Conservation (phyloP, 2,797 vertebrate species). For the Bovichtus diacanthus region DNA sequence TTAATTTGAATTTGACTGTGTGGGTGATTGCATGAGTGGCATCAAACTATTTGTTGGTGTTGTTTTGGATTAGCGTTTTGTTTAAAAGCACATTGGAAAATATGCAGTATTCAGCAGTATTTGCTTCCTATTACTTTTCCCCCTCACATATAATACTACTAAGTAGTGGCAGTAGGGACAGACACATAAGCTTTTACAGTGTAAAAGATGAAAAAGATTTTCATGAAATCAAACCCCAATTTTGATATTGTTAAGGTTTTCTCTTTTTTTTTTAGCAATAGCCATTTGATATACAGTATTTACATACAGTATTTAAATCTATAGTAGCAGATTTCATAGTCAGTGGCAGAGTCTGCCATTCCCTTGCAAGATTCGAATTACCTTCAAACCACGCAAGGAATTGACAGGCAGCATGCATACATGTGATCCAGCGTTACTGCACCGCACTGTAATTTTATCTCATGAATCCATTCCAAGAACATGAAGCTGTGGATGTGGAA, state of each 20-base stretch:
- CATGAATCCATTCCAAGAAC: constrained; percentile 12
- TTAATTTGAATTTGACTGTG: constrained; percentile 59
- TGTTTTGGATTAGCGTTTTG: constrained; percentile 16
- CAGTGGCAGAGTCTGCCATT: neutral
- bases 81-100: neutral
- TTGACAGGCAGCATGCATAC: neutral
- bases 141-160: neutral
- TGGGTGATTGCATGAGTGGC: constrained; percentile 48
- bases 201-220: neutral
- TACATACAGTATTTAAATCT: neutral
- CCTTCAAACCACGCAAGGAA: neutral
- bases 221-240: neutral
- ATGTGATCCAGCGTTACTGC: neutral
- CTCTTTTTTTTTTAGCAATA: neutral
- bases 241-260: neutral
- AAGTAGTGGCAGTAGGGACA: neutral
- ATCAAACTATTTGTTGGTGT: constrained; percentile 29
- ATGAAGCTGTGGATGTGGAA: neutral
- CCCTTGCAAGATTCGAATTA: neutral
- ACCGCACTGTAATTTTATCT: neutral
- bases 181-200: neutral
- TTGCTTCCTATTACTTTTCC: neutral
- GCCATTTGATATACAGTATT: neutral
- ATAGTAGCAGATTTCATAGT: neutral
- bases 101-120: neutral